A percentile compares a stretch with the other conserved stretches of the same genome.
phyloP scores from a whole-genome alignment of 1,140 invertebrate species.

The Micrasema longulum region DNA sequence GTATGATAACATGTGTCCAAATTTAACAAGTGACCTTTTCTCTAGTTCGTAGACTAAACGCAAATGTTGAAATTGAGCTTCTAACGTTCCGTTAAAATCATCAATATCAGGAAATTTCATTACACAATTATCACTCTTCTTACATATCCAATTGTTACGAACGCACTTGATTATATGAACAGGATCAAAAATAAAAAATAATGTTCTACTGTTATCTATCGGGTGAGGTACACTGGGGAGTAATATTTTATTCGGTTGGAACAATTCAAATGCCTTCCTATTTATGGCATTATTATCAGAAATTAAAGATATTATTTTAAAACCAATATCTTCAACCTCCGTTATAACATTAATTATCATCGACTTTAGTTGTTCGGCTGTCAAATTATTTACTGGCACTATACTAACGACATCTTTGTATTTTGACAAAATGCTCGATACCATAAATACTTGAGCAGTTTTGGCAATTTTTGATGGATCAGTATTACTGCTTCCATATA shows the following conservation, averaged over 20 bases:
- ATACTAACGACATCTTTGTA: slow-evolving; percentile 3
- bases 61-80: neutral
- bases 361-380: neutral
- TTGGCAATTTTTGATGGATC: slow-evolving; percentile 16
- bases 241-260: slow-evolving; percentile 9
- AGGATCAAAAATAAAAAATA: slow-evolving; percentile 8
- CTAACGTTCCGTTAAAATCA: neutral
- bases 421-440: slow-evolving; percentile 12
- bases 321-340: slow-evolving; percentile 6
- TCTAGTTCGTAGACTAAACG: too few species aligned
- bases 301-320: slow-evolving; percentile 6
- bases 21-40: too few species aligned
- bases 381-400: neutral
- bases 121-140: slow-evolving; percentile 1
- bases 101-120: slow-evolving; percentile 15
- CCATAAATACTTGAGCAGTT: slow-evolving; percentile 8
- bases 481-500: too few species aligned
- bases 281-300: slow-evolving; percentile 11
- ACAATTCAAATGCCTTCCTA: slow-evolving; percentile 3
- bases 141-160: slow-evolving; percentile 7
- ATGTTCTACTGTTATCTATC: slow-evolving; percentile 7
- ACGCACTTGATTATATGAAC: slow-evolving; percentile 7
- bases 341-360: neutral
- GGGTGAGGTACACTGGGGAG: neutral
- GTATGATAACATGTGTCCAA: too few species aligned